These are phyloP conservation scores for Philaenus spumarius DNA, from an alignment of 1,140 invertebrate genomes.

Conservation along the genomic window DNA sequence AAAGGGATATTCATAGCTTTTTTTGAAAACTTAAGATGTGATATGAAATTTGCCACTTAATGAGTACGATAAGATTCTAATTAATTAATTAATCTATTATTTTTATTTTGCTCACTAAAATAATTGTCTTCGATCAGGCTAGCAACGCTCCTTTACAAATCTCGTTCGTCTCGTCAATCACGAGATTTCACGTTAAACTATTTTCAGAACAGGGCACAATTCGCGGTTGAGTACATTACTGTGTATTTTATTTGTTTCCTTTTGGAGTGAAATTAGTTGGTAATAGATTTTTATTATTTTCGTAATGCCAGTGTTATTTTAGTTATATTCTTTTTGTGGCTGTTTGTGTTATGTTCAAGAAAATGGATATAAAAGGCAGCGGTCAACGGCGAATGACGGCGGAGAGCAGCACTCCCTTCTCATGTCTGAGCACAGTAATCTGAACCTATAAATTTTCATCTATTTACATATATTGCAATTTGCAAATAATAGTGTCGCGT, in stretches of 20 bases:
- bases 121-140: background rate
- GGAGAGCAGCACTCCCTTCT: slow-evolving; percentile 20
- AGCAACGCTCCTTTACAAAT: background rate
- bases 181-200: slow-evolving; percentile 29
- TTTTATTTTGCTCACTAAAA: background rate
- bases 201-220: slow-evolving; percentile 23
- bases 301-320: background rate
- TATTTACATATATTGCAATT: background rate
- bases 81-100: background rate
- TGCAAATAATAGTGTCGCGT: background rate
- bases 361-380: slow-evolving; percentile 8
- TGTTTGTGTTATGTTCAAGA: background rate
- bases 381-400: slow-evolving; percentile 11
- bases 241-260: slow-evolving; percentile 18
- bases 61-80: background rate
- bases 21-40: background rate
- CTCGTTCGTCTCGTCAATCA: slow-evolving; percentile 21
- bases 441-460: background rate
- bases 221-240: slow-evolving; percentile 10
- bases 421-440: slow-evolving; percentile 1
- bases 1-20: background rate
- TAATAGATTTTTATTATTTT: background rate
- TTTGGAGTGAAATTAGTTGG: slow-evolving; percentile 15
- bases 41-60: background rate
- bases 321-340: background rate